Evolutionary conservation across 1,140 invertebrate genomes (phyloP).

Genomic region (Bombus confusus): DNA sequence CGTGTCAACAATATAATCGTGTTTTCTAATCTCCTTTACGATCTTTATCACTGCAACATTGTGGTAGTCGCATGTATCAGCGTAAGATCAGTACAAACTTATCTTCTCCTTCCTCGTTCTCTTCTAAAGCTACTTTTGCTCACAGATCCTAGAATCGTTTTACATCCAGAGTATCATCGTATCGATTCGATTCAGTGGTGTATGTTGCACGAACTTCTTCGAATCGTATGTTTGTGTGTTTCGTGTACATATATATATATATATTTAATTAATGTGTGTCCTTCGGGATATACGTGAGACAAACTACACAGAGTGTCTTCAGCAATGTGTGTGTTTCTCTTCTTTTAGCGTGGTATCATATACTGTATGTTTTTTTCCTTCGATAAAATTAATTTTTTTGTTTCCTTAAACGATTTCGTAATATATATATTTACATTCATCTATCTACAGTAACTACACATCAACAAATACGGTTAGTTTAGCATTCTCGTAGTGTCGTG

Average conservation of each 20-base stretch:
- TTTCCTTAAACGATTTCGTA: conserved; percentile 69
- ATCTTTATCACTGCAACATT: not conserved
- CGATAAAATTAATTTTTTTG: conserved; percentile 70
- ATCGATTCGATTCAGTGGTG: conserved; percentile 37
- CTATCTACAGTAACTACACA: conserved; percentile 84
- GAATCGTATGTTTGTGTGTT: conserved; percentile 25
- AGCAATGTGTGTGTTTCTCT: conserved; percentile 56
- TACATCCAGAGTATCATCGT: conserved; percentile 41
- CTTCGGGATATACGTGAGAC: conserved; percentile 55
- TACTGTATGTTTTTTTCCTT: conserved; percentile 18
- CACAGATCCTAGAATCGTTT: conserved; percentile 65
- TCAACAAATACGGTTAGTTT: conserved; percentile 80
- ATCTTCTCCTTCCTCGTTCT: not conserved
- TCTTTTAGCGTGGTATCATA: conserved; percentile 45
- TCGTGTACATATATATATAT: conserved; percentile 37
- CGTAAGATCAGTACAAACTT: not conserved
- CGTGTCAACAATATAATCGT: conserved; percentile 10
- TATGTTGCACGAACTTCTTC: conserved; percentile 4
- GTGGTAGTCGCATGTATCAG: not conserved
- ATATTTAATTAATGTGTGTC: conserved; percentile 25
- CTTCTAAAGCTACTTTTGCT: conserved; percentile 54
- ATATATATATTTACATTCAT: conserved; percentile 71
- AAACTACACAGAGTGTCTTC: conserved; percentile 54
- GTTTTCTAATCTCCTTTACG: not conserved
- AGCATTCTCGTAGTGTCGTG: conserved; percentile 57